Percentiles rank a stretch among this genome's conserved stretches.
Conservation (phyloP, 2,797 vertebrate species). For the Anabas testudineus region DNA sequence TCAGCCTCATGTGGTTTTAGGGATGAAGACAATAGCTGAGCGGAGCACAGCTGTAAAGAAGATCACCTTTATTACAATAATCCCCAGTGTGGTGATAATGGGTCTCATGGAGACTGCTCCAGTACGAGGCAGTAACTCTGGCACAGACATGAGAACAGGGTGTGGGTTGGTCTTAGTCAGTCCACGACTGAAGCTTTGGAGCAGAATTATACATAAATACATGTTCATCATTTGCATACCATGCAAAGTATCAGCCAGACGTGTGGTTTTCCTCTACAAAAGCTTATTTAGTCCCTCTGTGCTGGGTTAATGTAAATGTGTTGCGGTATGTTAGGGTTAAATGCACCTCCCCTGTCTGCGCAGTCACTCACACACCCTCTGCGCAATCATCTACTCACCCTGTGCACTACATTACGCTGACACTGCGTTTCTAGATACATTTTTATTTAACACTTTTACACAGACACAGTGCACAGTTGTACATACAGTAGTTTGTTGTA, state of each 20-base stretch:
- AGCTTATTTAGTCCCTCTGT: conserved; percentile 24
- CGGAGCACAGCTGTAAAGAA: conserved; percentile 19
- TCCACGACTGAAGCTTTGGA: too few relatives aligned
- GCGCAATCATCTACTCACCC: background rate
- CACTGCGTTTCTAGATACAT: background rate
- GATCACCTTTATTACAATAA: background rate
- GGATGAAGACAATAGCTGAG: background rate
- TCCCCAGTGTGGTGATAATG: conserved; percentile 11
- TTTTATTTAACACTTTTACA: background rate
- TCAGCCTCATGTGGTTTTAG: background rate
- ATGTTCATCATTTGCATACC: conserved; percentile 49
- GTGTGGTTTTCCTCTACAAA: conserved; percentile 42
- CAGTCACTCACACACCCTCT: background rate
- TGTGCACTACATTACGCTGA: background rate
- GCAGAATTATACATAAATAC: too few relatives aligned
- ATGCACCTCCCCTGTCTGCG: conserved; percentile 13
- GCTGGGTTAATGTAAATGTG: conserved; percentile 54
- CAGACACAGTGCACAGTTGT: background rate
- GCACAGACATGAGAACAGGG: conserved; percentile 2
- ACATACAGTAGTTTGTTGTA: background rate
- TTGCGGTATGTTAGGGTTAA: conserved; percentile 11
- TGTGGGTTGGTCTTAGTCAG: background rate
- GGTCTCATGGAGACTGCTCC: conserved; percentile 15
- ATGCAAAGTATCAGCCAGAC: conserved; percentile 68
- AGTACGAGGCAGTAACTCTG: conserved; percentile 1